Evolutionary conservation across 2,888 invertebrate species (phyloP), one percentile per base, ranked within the genome.

Genomic region (Amblyjoppa proteus): DNA sequence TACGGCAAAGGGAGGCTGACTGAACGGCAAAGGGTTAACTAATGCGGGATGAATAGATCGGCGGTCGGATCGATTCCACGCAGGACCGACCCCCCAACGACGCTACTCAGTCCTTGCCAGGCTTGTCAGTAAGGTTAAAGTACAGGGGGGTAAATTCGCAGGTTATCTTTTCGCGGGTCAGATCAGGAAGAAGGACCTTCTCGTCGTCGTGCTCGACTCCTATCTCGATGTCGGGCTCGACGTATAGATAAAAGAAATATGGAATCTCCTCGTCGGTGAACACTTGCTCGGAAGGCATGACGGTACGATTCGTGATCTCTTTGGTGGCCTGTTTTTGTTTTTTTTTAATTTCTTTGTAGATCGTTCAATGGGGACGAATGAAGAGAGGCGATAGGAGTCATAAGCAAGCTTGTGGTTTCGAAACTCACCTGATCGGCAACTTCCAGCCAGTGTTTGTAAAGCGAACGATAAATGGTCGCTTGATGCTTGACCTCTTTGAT

Each of bases 391-490:
- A 70, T 49, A 49, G 9, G 49, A 76, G 20, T 45, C 25, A 25
- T 51, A 31, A 51, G 3, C 11, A 13, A 58, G 28, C 13, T 4
- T 28, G 28, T 5, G 1, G 28, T 28, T 58, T 13, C 9, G 64
- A 64, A 5, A 16, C 64, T 34, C 53, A 92, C 92, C 88, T 81
- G 86, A 16, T 90, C 86, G 6, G 87, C 88, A 2, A 85, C 90
- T 31, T 89, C 87, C 16, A 66, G 71, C 92, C 92, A 93, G 69
- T 91, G 89, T 64, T 89, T 87, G 85, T 91, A 92, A 66, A 91
- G 89, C 3, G 88, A 89, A 49, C 89, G 87, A 70, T 90, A 92
- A 45, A 89, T 74, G 25, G 88, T 90, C 2, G 91, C 91, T 69
- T 88, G 84, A 45, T 86, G 77, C 41, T 87, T 88, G 49, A 92